phyloP scores from a whole-genome alignment of 2,797 vertebrate species.

The Fundulus diaphanus region DNA sequence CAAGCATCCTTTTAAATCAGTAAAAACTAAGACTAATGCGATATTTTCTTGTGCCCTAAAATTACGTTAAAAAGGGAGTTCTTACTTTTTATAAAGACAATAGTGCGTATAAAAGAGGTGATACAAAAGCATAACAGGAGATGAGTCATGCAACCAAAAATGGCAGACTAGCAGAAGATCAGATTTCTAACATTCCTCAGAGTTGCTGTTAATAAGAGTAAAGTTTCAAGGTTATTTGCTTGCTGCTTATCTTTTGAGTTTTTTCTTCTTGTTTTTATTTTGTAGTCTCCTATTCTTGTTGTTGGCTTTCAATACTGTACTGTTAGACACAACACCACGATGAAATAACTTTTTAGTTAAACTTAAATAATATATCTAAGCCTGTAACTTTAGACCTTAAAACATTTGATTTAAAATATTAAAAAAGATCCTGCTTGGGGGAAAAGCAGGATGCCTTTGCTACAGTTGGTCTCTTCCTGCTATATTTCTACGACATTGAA shows the following conservation, averaged over 20 bases:
- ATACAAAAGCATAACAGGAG: conserved; percentile 21
- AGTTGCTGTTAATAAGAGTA: background rate
- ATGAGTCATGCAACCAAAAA: conserved; percentile 17
- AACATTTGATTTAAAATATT: background rate
- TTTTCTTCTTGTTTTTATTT: background rate
- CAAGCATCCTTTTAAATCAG: no score
- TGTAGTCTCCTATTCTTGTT: background rate
- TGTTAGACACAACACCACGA: background rate
- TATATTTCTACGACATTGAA: background rate
- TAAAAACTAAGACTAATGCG: no score
- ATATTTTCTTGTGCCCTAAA: no score
- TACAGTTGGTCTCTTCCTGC: background rate
- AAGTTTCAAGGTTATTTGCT: conserved; percentile 16
- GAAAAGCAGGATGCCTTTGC: background rate
- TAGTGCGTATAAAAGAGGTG: conserved; percentile 15
- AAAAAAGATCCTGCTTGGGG: background rate
- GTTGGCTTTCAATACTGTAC: background rate
- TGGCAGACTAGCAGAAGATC: conserved; percentile 2
- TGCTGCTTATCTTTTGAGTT: background rate
- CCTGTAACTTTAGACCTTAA: background rate
- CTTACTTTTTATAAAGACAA: background rate
- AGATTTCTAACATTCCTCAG: background rate
- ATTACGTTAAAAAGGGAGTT: no score
- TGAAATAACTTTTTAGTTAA: background rate
- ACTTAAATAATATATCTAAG: background rate